Conservation (phyloP, 2,113 vertebrate genomes). For the Chitala chitala region DNA sequence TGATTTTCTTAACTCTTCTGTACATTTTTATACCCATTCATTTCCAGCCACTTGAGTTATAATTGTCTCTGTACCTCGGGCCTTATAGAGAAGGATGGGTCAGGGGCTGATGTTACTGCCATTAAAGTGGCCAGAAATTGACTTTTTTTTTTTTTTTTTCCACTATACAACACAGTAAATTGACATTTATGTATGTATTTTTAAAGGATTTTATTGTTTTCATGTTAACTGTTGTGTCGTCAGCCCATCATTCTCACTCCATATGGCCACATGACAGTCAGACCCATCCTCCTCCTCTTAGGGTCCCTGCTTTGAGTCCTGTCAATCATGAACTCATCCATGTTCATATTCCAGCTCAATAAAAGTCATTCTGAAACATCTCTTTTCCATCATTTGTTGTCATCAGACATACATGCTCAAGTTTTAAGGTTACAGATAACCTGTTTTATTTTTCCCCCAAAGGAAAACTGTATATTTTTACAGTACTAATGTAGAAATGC, state of each 20-base stretch:
- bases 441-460: background rate
- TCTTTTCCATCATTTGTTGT: conserved; percentile 17
- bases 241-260: background rate
- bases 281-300: background rate
- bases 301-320: background rate
- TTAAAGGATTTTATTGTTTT: background rate
- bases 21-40: background rate
- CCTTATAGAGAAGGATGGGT: background rate
- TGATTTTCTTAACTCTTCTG: no score
- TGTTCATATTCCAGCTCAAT: conserved; percentile 41
- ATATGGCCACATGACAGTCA: background rate
- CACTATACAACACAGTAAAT: no score
- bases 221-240: background rate
- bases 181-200: no score
- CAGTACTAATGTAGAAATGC: no score
- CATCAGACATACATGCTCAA: background rate
- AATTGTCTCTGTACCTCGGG: background rate
- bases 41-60: background rate
- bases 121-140: no score
- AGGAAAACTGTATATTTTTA: background rate
- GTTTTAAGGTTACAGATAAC: background rate
- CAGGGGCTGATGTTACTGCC: background rate
- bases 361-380: conserved; percentile 46
- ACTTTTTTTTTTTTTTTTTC: no score
- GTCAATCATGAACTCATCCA: conserved; percentile 18